phyloP scores from a whole-genome alignment of 2,888 invertebrate species.

The Sepiola atlantica region DNA sequence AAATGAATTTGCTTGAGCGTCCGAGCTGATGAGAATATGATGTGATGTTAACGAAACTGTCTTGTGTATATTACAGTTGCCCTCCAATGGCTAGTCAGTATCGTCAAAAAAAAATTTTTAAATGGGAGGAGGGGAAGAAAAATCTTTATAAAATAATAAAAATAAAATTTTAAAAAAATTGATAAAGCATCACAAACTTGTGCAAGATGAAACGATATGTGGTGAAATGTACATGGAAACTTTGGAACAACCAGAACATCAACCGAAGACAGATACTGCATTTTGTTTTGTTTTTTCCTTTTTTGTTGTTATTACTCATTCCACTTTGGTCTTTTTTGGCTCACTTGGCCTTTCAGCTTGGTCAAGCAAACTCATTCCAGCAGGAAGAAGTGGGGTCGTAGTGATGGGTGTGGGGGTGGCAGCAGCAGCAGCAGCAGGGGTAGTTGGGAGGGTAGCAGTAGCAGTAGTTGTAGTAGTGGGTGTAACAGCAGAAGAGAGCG shows the following conservation, averaged over 20 bases:
- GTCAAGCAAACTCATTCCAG: slow-evolving; percentile 37
- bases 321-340: slow-evolving; percentile 44
- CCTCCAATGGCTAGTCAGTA: slow-evolving; percentile 38
- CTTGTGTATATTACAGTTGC: not conserved
- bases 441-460: not conserved
- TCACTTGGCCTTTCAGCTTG: slow-evolving; percentile 40
- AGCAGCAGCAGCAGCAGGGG: not conserved
- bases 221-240: slow-evolving; percentile 20
- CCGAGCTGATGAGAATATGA: slow-evolving; percentile 37
- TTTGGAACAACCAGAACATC: slow-evolving; percentile 37
- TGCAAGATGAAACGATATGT: slow-evolving; percentile 48
- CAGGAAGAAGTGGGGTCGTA: not conserved
- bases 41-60: slow-evolving; percentile 38
- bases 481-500: not conserved
- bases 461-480: not conserved
- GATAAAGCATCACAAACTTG: slow-evolving; percentile 44
- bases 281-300: slow-evolving; percentile 6
- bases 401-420: too few relatives aligned
- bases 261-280: slow-evolving; percentile 6
- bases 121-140: not conserved
- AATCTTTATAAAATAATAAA: slow-evolving; percentile 35
- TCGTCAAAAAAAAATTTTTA: not conserved
- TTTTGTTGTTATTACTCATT: slow-evolving; percentile 34
- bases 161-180: slow-evolving; percentile 10
- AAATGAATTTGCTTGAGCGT: slow-evolving; percentile 45